A percentile compares a stretch with the other conserved stretches of the same genome.
phyloP scores from a whole-genome alignment of 2,888 invertebrate genomes.

The Agonopterix heracliana region DNA sequence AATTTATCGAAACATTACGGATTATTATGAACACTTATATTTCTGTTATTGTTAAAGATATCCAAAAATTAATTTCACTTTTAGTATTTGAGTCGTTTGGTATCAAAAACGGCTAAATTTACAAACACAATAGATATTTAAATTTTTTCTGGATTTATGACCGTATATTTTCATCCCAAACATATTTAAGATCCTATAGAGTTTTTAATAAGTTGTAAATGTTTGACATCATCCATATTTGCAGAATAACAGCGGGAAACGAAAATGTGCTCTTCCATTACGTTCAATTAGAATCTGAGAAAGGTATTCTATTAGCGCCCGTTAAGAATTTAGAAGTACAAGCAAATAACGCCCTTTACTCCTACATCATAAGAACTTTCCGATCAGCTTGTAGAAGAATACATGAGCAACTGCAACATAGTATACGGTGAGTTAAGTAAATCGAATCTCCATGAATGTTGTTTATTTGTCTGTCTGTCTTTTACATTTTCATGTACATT shows the following conservation, averaged over 20 bases:
- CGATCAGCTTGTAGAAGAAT: slow-evolving; percentile 82
- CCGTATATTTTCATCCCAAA: no score
- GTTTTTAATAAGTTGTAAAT: no score
- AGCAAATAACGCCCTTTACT: slow-evolving; percentile 59
- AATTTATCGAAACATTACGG: no score
- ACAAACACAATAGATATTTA: no score
- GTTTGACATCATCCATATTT: slow-evolving; percentile 7
- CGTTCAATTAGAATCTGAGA: slow-evolving; percentile 81
- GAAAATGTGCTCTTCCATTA: slow-evolving; percentile 86
- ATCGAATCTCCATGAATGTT: background rate
- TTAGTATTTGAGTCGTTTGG: no score
- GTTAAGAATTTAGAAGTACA: slow-evolving; percentile 51
- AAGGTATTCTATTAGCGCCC: slow-evolving; percentile 83
- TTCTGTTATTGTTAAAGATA: no score
- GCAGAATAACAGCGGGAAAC: slow-evolving; percentile 80
- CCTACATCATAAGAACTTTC: slow-evolving; percentile 82
- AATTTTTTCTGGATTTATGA: no score
- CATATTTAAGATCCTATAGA: no score
- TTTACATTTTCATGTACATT: background rate
- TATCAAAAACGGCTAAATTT: no score
- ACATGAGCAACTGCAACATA: slow-evolving; percentile 83
- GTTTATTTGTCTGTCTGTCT: background rate
- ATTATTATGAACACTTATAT: no score
- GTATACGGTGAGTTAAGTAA: slow-evolving; percentile 61
- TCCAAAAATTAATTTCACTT: no score